A percentile compares a stretch with the other conserved stretches of the same genome.
phyloP scores from a whole-genome alignment of 2,888 invertebrate species.

The Papilio protenor region DNA sequence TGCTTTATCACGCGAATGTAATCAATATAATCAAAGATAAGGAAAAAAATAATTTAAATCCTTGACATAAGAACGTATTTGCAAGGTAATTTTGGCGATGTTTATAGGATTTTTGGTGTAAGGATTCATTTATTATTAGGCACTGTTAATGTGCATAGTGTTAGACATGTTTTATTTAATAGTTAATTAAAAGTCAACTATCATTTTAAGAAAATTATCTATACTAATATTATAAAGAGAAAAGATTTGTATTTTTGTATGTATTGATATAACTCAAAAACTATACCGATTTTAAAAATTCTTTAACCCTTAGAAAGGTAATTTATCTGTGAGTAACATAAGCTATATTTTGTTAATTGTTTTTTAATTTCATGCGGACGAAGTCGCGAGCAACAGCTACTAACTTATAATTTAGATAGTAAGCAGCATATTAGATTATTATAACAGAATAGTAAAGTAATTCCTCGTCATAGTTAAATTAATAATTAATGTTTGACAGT shows the following conservation, averaged over 20 bases:
- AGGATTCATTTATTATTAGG: not conserved
- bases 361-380: no score
- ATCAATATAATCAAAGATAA: no score
- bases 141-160: not conserved
- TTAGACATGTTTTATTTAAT: not conserved
- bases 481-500: conserved; percentile 12
- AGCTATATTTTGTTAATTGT: no score
- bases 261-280: no score
- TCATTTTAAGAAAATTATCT: not conserved
- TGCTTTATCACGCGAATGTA: not conserved
- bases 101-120: not conserved
- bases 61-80: not conserved
- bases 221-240: no score
- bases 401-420: not conserved
- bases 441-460: not conserved
- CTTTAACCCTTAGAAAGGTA: no score
- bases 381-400: no score
- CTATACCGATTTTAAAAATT: no score
- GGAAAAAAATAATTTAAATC: no score
- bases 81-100: not conserved
- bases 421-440: not conserved
- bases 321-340: no score
- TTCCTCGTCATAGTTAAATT: not conserved
- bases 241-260: no score
- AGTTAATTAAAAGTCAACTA: not conserved